These are phyloP conservation scores for Tetrax tetrax DNA, from an alignment of 2,113 vertebrate species.

Conservation along the genomic window DNA sequence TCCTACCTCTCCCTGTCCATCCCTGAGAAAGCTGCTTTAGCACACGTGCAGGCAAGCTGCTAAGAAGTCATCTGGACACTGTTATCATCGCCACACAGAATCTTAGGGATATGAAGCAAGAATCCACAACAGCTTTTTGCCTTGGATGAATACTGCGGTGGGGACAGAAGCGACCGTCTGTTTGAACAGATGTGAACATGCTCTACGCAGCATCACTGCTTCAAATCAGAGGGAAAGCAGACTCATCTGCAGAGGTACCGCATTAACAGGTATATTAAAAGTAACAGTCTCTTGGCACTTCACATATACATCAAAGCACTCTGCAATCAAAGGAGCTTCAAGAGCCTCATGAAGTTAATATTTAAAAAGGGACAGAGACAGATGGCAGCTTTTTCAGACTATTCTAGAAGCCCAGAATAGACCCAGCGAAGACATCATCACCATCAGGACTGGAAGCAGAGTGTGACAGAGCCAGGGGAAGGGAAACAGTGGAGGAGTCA, in stretches of 20 bases:
- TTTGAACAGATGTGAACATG: not conserved
- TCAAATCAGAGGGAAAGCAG: not conserved
- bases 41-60: accelerated
- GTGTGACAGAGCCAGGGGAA: not conserved
- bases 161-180: not conserved
- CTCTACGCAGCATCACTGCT: not conserved
- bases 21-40: not conserved
- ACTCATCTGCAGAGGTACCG: not conserved
- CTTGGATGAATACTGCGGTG: not conserved
- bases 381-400: conserved; percentile 15
- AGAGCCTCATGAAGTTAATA: conserved; percentile 31
- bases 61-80: not conserved
- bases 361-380: conserved; percentile 31
- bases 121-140: not conserved
- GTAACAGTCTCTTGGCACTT: not conserved
- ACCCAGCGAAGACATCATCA: not conserved
- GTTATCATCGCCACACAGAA: not conserved
- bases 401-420: conserved; percentile 14
- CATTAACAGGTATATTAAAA: not conserved
- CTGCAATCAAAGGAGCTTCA: not conserved
- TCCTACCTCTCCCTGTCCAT: not conserved
- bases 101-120: not conserved
- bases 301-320: not conserved
- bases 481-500: conserved; percentile 10
- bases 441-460: not conserved